Conservation (phyloP, 1,140 invertebrate species). For the Probaryconus sp. region DNA sequence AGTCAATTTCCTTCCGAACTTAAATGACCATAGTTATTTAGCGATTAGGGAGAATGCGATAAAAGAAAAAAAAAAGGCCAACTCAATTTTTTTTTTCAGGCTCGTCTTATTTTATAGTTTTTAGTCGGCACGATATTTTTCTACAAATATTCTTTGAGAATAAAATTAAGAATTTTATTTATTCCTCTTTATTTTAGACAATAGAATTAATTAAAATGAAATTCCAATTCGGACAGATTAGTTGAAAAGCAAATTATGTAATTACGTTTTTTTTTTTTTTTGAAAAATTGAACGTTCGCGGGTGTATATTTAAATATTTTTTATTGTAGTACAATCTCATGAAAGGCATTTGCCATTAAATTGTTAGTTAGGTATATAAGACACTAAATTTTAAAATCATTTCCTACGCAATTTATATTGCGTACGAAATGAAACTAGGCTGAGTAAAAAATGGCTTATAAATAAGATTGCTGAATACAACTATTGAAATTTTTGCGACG, state of each 20-base stretch:
- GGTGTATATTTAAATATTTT: too few relatives aligned
- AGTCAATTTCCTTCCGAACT: conserved; percentile 52
- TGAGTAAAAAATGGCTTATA: conserved; percentile 14
- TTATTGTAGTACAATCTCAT: too few relatives aligned
- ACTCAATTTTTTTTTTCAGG: conserved; percentile 39
- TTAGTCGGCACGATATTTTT: background rate
- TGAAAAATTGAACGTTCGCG: too few relatives aligned
- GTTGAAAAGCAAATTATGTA: too few relatives aligned
- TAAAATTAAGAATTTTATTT: too few relatives aligned
- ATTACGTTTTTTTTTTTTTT: too few relatives aligned
- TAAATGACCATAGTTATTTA: conserved; percentile 70
- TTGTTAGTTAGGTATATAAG: too few relatives aligned
- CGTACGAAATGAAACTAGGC: conserved; percentile 4
- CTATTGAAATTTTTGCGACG: conserved; percentile 7
- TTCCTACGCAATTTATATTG: conserved; percentile 27
- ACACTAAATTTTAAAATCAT: conserved; percentile 6
- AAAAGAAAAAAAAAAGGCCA: conserved; percentile 34
- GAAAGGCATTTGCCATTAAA: conserved; percentile 11
- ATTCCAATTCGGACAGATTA: too few relatives aligned
- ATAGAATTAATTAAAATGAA: too few relatives aligned
- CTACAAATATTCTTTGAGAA: too few relatives aligned
- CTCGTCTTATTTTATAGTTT: conserved; percentile 2
- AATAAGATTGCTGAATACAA: conserved; percentile 13
- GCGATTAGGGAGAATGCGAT: conserved; percentile 66
- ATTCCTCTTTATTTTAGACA: too few relatives aligned